Percentiles rank a stretch among this genome's conserved stretches.
Evolutionary conservation across 2,113 vertebrate genomes (phyloP).

Genomic region (Hucho hucho): DNA sequence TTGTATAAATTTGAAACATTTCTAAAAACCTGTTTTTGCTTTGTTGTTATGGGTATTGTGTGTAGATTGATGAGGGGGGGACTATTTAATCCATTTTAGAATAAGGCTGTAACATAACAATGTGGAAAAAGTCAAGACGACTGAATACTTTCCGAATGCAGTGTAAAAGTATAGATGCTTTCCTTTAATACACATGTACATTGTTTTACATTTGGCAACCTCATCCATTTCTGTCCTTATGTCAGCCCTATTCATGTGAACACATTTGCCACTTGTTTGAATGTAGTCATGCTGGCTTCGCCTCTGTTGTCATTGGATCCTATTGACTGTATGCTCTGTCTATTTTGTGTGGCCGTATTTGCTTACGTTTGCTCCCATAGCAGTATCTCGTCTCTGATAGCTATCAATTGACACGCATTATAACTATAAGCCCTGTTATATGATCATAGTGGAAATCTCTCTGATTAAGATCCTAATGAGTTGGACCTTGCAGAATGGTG

Average conservation of each 20-base stretch:
- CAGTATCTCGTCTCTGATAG: background rate
- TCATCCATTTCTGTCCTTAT: background rate
- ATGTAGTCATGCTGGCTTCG: background rate
- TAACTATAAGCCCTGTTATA: conserved; percentile 27
- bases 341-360: conserved; percentile 5
- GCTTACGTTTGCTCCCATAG: background rate
- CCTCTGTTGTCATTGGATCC: background rate
- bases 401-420: conserved; percentile 30
- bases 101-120: too few species aligned
- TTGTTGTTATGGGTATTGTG: too few species aligned
- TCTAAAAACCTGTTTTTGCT: too few species aligned
- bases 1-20: too few species aligned
- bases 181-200: too few species aligned
- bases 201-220: background rate
- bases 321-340: background rate
- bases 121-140: too few species aligned
- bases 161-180: too few species aligned
- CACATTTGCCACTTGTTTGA: background rate
- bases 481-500: conserved; percentile 15
- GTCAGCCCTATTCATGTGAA: background rate
- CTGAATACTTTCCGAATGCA: too few species aligned
- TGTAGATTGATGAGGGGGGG: too few species aligned
- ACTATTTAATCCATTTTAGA: too few species aligned
- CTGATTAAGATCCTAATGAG: conserved; percentile 35
- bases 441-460: conserved; percentile 52